Conservation (phyloP, 2,113 vertebrate species). For the Toxostoma redivivum region DNA sequence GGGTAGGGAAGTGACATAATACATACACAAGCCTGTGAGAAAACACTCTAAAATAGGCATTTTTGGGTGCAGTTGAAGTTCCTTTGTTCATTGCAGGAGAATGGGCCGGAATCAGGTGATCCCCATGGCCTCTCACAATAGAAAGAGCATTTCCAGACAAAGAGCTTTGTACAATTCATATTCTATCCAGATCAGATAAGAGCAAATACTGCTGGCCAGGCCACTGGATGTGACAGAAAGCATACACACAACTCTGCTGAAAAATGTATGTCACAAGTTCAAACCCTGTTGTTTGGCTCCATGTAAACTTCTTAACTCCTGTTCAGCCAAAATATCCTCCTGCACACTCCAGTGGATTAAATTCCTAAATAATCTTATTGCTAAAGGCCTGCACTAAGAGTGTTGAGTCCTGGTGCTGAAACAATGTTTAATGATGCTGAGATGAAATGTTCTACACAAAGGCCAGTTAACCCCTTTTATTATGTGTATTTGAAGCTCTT, state of each 20-base stretch:
- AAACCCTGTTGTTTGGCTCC: not conserved
- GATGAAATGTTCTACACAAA: not conserved
- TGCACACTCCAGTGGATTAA: not conserved
- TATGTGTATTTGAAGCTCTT: not conserved
- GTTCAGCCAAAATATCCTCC: not conserved
- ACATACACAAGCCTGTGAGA: not conserved
- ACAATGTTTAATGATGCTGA: not conserved
- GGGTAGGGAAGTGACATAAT: not conserved
- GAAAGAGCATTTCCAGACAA: conserved; percentile 23
- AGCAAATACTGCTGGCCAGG: not conserved
- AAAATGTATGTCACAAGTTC: not conserved
- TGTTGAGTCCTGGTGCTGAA: not conserved
- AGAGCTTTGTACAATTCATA: not conserved
- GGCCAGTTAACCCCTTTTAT: not conserved
- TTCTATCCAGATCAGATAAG: conserved; percentile 21
- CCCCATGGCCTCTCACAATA: not conserved
- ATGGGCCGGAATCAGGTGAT: conserved; percentile 5
- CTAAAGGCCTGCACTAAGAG: not conserved
- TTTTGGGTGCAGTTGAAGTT: not conserved
- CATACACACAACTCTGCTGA: not conserved
- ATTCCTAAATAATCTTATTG: not conserved
- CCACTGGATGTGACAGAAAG: not conserved
- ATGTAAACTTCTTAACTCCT: not conserved
- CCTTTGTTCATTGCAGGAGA: not conserved
- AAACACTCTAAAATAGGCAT: not conserved